phyloP scores from a whole-genome alignment of 37 sponge, comb jelly and placozoan species.

The Hormiphora californensis region DNA sequence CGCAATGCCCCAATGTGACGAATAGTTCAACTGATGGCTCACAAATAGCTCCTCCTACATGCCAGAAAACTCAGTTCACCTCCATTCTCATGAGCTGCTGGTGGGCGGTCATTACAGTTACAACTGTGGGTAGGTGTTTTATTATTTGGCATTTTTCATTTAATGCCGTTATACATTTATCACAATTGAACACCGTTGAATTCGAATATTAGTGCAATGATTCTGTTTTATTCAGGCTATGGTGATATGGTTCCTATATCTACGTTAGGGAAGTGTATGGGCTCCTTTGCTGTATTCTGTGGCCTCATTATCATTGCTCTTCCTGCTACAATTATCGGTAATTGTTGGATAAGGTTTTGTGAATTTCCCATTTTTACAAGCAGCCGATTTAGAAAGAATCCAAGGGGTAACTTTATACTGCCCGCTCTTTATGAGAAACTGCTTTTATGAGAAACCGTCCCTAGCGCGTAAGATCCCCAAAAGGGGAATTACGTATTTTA shows the following conservation, averaged over 20 bases:
- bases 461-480: no score
- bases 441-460: no score
- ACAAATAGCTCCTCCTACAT: no score
- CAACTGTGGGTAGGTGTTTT: constrained; percentile 15
- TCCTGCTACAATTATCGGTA: constrained; percentile 34
- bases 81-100: constrained; percentile 39
- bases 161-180: background rate
- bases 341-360: no score
- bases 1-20: background rate
- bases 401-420: no score
- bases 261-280: constrained; percentile 42
- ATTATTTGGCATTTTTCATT: no score
- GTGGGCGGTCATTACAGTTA: constrained; percentile 50
- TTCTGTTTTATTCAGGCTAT: constrained; percentile 4
- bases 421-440: no score
- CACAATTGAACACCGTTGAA: background rate
- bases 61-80: constrained; percentile 19
- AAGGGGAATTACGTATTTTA: no score
- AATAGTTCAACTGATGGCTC: no score
- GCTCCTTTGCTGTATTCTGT: constrained; percentile 52
- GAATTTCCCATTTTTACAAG: no score
- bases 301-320: constrained; percentile 45
- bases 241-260: constrained; percentile 48
- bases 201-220: no score
- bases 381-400: no score